These are phyloP conservation scores for Sciurus carolinensis DNA, from an alignment of 2,797 vertebrate species.

Conservation along the genomic window DNA sequence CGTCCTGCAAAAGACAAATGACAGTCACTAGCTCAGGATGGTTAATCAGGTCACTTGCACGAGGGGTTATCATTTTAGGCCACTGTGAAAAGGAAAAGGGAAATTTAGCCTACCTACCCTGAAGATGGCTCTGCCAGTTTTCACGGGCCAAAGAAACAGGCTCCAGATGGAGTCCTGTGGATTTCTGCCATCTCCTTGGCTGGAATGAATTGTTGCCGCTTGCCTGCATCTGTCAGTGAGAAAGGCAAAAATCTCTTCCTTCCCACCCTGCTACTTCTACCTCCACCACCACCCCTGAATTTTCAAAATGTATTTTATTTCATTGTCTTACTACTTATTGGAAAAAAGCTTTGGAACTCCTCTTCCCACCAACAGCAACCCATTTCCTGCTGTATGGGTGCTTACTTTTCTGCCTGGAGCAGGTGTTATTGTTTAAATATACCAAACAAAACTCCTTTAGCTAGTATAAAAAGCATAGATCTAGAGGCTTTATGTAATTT, in stretches of 20 bases:
- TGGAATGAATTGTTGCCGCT: conserved; percentile 74
- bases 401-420: conserved; percentile 81
- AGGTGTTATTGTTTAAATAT: conserved; percentile 86
- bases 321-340: conserved; percentile 72
- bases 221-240: conserved; percentile 75
- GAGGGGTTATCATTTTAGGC: conserved; percentile 43
- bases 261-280: conserved; percentile 17
- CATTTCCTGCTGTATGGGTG: conserved; percentile 67
- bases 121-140: conserved; percentile 60
- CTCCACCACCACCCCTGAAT: not conserved
- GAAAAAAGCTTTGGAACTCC: conserved; percentile 32
- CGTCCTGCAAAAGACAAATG: conserved; percentile 65
- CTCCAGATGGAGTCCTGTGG: conserved; percentile 80
- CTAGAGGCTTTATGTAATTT: conserved; percentile 84
- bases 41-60: conserved; percentile 39
- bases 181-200: conserved; percentile 70
- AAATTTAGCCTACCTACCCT: not conserved
- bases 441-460: conserved; percentile 82
- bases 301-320: conserved; percentile 71
- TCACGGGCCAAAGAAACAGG: conserved; percentile 77
- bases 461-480: conserved; percentile 82
- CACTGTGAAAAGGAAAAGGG: not conserved
- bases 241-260: conserved; percentile 56
- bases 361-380: conserved; percentile 61
- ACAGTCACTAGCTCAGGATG: not conserved